phyloP scores from a whole-genome alignment of 2,797 vertebrate genomes.

The Cygnus olor region DNA sequence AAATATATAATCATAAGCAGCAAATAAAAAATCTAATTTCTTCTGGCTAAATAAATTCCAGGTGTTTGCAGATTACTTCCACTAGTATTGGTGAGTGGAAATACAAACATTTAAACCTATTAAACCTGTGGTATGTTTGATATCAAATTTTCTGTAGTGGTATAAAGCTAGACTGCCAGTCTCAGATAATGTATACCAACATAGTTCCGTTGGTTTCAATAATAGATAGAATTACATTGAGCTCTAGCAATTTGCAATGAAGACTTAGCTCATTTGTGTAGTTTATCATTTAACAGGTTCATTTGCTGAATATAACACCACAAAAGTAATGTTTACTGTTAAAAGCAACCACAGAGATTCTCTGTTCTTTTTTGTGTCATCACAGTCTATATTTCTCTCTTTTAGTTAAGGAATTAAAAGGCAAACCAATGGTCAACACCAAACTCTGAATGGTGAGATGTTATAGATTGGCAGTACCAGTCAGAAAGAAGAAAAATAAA shows the following conservation, averaged over 20 bases:
- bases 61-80: not conserved
- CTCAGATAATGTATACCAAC: not conserved
- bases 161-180: not conserved
- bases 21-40: not conserved
- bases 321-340: not conserved
- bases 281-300: not conserved
- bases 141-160: not conserved
- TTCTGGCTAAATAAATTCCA: not conserved
- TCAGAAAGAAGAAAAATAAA: not conserved
- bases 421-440: not conserved
- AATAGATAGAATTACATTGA: not conserved
- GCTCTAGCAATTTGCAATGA: not conserved
- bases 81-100: not conserved
- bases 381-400: not conserved
- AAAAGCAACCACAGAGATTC: not conserved
- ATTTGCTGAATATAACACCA: not conserved
- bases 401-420: not conserved
- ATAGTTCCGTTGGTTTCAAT: not conserved
- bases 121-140: not conserved
- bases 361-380: not conserved
- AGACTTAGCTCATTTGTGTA: not conserved
- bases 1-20: not conserved
- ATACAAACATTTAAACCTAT: not conserved
- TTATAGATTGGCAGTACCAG: not conserved
- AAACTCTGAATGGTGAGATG: not conserved